Evolutionary conservation across 2,888 invertebrate genomes (phyloP).

Genomic region (Drosophila meridiana): DNA sequence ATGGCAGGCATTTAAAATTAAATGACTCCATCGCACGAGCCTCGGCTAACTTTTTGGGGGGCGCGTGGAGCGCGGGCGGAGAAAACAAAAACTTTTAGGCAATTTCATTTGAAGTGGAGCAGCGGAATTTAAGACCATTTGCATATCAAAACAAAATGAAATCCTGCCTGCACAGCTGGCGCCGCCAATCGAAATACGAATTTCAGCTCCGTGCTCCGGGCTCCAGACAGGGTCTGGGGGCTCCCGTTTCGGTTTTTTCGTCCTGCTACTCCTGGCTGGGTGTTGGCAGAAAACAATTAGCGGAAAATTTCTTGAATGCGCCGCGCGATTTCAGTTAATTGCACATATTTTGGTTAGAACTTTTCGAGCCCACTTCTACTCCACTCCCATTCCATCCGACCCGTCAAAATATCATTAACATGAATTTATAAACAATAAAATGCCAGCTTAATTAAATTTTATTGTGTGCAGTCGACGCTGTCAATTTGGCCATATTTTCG

Average conservation of each 20-base stretch:
- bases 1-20: slow-evolving; percentile 78
- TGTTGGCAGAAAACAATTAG: slow-evolving; percentile 66
- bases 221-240: neutral
- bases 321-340: slow-evolving; percentile 70
- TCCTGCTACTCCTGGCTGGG: slow-evolving; percentile 11
- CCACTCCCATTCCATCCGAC: neutral
- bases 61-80: neutral
- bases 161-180: slow-evolving; percentile 51
- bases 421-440: slow-evolving; percentile 81
- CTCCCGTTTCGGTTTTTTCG: neutral
- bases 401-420: slow-evolving; percentile 77
- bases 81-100: slow-evolving; percentile 67
- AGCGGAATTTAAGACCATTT: slow-evolving; percentile 62
- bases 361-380: neutral
- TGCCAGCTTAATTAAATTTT: slow-evolving; percentile 76
- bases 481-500: slow-evolving; percentile 3
- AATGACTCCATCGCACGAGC: slow-evolving; percentile 63
- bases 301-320: slow-evolving; percentile 68
- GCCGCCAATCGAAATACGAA: slow-evolving; percentile 46
- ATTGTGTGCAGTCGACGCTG: slow-evolving; percentile 29
- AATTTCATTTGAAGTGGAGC: slow-evolving; percentile 71
- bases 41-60: slow-evolving; percentile 13
- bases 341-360: slow-evolving; percentile 62
- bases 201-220: slow-evolving; percentile 9
- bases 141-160: slow-evolving; percentile 77